phyloP scores from a whole-genome alignment of 2,797 vertebrate genomes.

The Siniperca undulata region DNA sequence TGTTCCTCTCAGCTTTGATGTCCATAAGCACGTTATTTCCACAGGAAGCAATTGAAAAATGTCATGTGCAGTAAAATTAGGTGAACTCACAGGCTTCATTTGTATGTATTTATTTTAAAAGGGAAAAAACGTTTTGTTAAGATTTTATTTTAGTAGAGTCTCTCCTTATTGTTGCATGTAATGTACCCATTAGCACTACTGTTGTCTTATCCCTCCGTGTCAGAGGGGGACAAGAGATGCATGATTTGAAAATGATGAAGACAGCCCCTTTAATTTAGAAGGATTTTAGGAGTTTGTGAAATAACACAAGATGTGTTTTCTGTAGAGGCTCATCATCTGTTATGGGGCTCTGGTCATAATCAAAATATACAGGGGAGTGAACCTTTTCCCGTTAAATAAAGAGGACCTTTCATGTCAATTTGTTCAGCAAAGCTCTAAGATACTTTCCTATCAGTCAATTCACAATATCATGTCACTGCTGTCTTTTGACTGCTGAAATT shows the following conservation, averaged over 20 bases:
- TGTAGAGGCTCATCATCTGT: neutral
- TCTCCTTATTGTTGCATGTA: neutral
- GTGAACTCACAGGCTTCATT: neutral
- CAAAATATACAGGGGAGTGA: neutral
- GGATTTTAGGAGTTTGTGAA: neutral
- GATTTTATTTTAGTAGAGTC: neutral
- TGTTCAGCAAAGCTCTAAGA: neutral
- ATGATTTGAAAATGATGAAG: neutral
- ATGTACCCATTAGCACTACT: neutral
- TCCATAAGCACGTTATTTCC: neutral
- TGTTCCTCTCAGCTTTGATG: neutral
- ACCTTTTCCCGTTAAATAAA: conserved; percentile 10
- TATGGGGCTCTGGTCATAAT: neutral
- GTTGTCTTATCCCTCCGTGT: neutral
- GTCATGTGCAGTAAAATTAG: neutral
- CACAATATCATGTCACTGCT: conserved; percentile 24
- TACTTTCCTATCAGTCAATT: neutral
- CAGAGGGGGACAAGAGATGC: neutral
- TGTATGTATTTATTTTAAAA: neutral
- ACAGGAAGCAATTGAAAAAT: neutral
- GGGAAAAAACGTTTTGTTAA: neutral
- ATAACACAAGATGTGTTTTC: neutral
- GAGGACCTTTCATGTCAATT: conserved; percentile 10
- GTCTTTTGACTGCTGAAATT: conserved; percentile 70
- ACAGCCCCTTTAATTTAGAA: neutral